Percentiles rank a stretch among this genome's conserved stretches.
These are phyloP conservation scores for Lasius platythorax DNA, from an alignment of 2,888 invertebrate genomes.

Conservation along the genomic window DNA sequence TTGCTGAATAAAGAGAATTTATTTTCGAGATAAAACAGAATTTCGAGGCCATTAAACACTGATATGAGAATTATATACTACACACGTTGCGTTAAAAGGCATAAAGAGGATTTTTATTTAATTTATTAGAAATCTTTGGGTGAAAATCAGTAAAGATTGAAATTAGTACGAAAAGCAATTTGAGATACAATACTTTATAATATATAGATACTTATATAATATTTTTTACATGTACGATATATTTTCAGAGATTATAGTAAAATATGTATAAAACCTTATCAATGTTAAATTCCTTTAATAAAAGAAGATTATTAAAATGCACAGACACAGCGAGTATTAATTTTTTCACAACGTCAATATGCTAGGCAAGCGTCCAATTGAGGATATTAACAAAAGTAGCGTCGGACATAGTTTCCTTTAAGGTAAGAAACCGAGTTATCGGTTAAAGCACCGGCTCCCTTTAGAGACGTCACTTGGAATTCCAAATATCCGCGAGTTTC, in stretches of 20 bases:
- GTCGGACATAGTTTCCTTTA: conserved; percentile 52
- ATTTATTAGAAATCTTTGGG: background rate
- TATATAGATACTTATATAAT: background rate
- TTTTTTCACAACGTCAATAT: conserved; percentile 29
- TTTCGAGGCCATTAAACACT: too few species aligned
- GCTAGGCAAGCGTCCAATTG: conserved; percentile 11
- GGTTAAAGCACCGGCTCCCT: conserved; percentile 72
- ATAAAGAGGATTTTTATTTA: background rate
- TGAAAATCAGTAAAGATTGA: too few species aligned
- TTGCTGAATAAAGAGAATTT: too few species aligned
- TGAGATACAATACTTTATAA: too few species aligned
- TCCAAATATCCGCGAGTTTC: conserved; percentile 84
- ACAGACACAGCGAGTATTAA: background rate
- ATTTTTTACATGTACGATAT: background rate
- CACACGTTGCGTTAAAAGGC: too few species aligned
- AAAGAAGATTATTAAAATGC: background rate
- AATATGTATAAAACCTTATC: background rate
- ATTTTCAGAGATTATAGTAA: background rate
- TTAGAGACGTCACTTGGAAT: conserved; percentile 83
- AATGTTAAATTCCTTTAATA: background rate
- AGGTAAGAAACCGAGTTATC: conserved; percentile 66
- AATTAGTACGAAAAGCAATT: too few species aligned
- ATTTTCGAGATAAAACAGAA: too few species aligned
- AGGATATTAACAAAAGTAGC: conserved; percentile 50
- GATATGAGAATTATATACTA: too few species aligned